Base-by-base conservation (phyloP, 2,888 invertebrate genomes). In the Alcis repandata region DNA sequence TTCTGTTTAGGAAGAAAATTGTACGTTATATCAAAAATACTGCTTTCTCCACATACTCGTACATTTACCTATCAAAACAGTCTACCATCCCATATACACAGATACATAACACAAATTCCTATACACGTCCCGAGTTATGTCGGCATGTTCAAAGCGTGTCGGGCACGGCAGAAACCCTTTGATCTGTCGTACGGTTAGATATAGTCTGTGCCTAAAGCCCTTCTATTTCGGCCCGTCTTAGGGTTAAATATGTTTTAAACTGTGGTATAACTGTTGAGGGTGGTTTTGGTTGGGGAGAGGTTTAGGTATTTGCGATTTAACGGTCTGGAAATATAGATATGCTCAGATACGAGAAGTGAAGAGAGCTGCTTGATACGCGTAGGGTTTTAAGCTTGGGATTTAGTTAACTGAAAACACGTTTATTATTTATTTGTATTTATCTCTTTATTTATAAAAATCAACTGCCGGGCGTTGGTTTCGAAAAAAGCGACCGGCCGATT, bases 81-180 rank as follows among this genome's bases (percentile, higher is more conserved):
- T 67, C 65, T 56, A 15, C 65, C 63, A 62, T 56, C 40, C 43
- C 48, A 67, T 57, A 69, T 59, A 51, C 41, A 57, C 53, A 54
- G 46, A 43, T 56, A 58, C 70, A 68, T 49, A 73, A 69, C 59
- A 69, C 65, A 72, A 65, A 77, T 75, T 70, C 69, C 70, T 59
- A 70, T 70, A 75, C 48, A 22, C 46, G 33, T 70, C 66, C 76
- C 72, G 72, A 57, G 69, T 74, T 69, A 72, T 73, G 56, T 70
- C 81, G 84, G 83, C 79, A 70, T 67, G 79, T 79, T 84, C 85
- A 85, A 84, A 85, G 82, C 79, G 78, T 71, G 75, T 68, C 73
- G 73, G 70, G 77, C 77, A 72, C 74, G 76, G 73, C 73, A 51
- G 69, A 69, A 74, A 77, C 83, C 85, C 85, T 86, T 86, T 86